phyloP scores from a whole-genome alignment of 1,140 invertebrate genomes.

The Stegodyphus dumicola region DNA sequence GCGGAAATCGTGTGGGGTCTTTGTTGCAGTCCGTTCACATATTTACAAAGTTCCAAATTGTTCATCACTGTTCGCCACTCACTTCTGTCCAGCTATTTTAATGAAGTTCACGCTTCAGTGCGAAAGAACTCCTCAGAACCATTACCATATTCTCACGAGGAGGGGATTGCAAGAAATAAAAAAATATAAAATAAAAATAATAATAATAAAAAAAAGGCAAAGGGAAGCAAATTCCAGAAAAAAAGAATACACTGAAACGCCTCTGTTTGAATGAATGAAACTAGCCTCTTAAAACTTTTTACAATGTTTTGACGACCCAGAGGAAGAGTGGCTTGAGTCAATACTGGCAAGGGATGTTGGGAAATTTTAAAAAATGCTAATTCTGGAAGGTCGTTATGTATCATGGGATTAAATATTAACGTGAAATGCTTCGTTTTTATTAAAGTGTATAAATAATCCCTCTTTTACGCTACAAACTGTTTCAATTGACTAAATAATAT shows the following conservation, averaged over 20 bases:
- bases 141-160: slow-evolving; percentile 45
- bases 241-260: slow-evolving; percentile 31
- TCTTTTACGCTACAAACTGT: too few species aligned
- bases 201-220: background rate
- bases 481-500: too few species aligned
- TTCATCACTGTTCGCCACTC: too few species aligned
- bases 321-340: too few species aligned
- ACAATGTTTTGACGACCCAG: too few species aligned
- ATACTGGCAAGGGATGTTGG: too few species aligned
- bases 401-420: too few species aligned
- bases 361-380: too few species aligned
- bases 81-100: slow-evolving; percentile 12
- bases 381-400: too few species aligned
- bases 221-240: background rate
- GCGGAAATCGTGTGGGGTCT: slow-evolving; percentile 4
- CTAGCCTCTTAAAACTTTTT: too few species aligned
- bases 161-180: background rate
- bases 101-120: slow-evolving; percentile 48
- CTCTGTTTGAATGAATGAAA: slow-evolving; percentile 28
- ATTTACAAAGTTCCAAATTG: slow-evolving; percentile 16
- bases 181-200: background rate
- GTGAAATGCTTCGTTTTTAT: too few species aligned
- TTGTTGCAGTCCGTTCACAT: background rate
- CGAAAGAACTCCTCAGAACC: slow-evolving; percentile 17
- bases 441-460: too few species aligned